Percentiles rank a stretch among this genome's conserved stretches.
These are phyloP conservation scores for Crypturellus tataupa DNA, from an alignment of 2,797 vertebrate genomes.

Conservation along the genomic window DNA sequence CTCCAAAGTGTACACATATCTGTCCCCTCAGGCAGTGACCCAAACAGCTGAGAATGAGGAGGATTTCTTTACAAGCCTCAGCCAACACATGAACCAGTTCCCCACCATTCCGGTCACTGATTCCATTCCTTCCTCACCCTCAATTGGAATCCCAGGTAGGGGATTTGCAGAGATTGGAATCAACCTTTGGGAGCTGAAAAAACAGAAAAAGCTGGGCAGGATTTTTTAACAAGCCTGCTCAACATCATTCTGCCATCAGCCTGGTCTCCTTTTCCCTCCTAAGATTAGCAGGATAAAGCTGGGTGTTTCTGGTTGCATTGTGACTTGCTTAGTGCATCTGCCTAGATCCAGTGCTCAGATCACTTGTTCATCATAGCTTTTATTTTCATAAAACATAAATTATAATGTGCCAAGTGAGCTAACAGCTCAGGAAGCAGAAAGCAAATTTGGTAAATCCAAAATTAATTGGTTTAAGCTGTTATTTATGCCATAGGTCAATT, in stretches of 20 bases:
- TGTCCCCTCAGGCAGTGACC: not conserved
- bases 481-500: not conserved
- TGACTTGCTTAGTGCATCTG: not conserved
- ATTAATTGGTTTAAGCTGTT: not conserved
- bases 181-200: constrained; percentile 23
- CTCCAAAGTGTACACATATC: not conserved
- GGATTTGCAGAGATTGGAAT: constrained; percentile 10
- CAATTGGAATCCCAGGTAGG: not conserved
- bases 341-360: not conserved
- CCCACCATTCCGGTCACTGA: not conserved
- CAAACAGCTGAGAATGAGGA: constrained; percentile 17
- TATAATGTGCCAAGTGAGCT: not conserved
- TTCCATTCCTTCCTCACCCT: constrained; percentile 7
- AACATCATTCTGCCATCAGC: not conserved
- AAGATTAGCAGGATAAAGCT: not conserved
- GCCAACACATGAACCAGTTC: not conserved
- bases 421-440: not conserved
- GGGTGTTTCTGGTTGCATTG: not conserved
- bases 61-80: not conserved
- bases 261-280: not conserved
- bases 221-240: not conserved
- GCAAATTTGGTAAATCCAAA: not conserved
- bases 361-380: not conserved
- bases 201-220: not conserved
- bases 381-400: not conserved